These are phyloP conservation scores for Endomychus coccineus DNA, from an alignment of 2,888 invertebrate genomes.

Conservation along the genomic window DNA sequence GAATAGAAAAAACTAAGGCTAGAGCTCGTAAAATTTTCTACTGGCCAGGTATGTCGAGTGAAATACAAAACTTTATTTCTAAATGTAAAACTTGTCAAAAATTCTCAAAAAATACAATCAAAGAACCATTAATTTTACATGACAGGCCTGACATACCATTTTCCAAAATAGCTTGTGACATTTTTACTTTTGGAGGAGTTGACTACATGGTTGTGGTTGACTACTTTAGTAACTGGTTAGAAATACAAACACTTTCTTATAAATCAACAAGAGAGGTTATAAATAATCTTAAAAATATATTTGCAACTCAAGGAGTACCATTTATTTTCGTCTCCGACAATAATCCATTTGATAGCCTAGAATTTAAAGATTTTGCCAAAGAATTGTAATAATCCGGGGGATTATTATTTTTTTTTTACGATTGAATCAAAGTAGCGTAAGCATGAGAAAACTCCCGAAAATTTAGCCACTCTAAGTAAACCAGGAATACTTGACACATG, in stretches of 20 bases:
- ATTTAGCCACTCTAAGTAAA: no score
- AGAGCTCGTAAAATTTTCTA: slow-evolving; percentile 28
- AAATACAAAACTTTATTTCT: slow-evolving; percentile 24
- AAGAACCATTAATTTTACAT: slow-evolving; percentile 20
- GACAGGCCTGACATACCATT: slow-evolving; percentile 18
- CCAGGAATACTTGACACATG: no score
- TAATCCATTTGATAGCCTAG: no score
- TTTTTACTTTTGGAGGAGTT: slow-evolving; percentile 12
- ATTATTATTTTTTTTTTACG: no score
- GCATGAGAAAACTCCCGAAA: no score
- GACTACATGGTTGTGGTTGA: slow-evolving; percentile 18
- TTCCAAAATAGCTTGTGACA: slow-evolving; percentile 19
- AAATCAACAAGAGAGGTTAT: slow-evolving; percentile 1
- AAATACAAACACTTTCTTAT: slow-evolving; percentile 1
- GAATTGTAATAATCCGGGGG: no score
- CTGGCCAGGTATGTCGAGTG: slow-evolving; percentile 30
- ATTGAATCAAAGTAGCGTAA: no score
- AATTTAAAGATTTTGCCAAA: slow-evolving; percentile 5
- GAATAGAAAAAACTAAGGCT: slow-evolving; percentile 29
- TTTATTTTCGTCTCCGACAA: slow-evolving; percentile 1
- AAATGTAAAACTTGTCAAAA: slow-evolving; percentile 13
- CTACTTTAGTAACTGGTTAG: slow-evolving; percentile 18
- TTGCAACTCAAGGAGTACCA: slow-evolving; percentile 3
- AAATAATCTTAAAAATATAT: slow-evolving; percentile 2
- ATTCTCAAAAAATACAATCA: slow-evolving; percentile 14